Evolutionary conservation across 2,797 vertebrate genomes (phyloP).

Genomic region (Muscicapa striata): DNA sequence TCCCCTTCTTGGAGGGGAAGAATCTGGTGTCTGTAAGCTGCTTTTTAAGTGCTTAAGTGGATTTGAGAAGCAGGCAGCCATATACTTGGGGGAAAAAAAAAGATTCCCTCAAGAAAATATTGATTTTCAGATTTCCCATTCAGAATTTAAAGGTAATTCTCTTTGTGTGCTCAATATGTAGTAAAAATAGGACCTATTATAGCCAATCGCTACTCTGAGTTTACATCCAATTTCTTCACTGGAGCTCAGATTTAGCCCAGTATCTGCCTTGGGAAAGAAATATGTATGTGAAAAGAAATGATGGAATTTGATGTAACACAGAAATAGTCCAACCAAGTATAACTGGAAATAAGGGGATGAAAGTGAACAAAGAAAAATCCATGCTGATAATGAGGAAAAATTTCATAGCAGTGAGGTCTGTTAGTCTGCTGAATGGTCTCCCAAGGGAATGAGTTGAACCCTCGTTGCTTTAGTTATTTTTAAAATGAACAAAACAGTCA

Average conservation of each 20-base stretch:
- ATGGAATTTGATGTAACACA: constrained; percentile 16
- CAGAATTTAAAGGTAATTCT: constrained; percentile 38
- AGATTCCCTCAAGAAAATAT: background rate
- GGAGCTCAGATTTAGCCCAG: background rate
- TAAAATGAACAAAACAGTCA: constrained; percentile 50
- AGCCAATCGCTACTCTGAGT: background rate
- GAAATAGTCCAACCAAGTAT: constrained; percentile 5
- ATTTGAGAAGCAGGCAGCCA: constrained; percentile 16
- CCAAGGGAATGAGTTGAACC: constrained; percentile 8
- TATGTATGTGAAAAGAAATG: background rate
- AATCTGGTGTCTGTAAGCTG: constrained; percentile 9
- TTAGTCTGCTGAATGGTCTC: constrained; percentile 11
- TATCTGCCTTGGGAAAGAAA: constrained; percentile 17
- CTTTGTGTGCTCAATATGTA: background rate
- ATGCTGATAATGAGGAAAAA: constrained; percentile 53
- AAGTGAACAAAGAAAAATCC: constrained; percentile 42
- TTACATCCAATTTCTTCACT: constrained; percentile 21
- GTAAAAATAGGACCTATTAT: constrained; percentile 9
- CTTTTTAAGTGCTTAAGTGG: constrained; percentile 24
- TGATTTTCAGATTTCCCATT: constrained; percentile 20
- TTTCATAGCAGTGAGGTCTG: constrained; percentile 27
- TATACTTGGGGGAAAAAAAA: background rate
- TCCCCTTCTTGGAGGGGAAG: constrained; percentile 22
- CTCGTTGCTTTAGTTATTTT: constrained; percentile 51
- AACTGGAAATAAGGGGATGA: constrained; percentile 7